Base-by-base conservation (phyloP, 2,113 vertebrate genomes). In the Ageneiosus marmoratus region DNA sequence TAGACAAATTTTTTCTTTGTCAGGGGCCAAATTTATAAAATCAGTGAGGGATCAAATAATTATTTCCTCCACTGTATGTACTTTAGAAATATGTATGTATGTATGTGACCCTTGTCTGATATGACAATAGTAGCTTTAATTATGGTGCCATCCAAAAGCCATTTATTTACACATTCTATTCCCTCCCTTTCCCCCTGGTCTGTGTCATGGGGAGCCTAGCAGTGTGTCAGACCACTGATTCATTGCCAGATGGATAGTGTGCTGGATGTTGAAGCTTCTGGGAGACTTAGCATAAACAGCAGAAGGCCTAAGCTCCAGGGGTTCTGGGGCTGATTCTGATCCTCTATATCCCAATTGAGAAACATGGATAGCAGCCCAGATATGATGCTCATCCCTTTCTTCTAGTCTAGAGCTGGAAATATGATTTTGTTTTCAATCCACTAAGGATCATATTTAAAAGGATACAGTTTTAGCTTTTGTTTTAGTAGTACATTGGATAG, bases 241-340 rank as follows among this genome's bases (percentile, higher is more conserved):
- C 56, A 72, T 29, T 67, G 87, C 88, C 90, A 92, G 90, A 90
- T 90, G 89, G 89, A 89, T 50, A 65, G 77, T 20, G 86, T 83
- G 84, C 51, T 50, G 75, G 60, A 80, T 81, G 80, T 56, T 89
- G 86, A 85, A 90, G 88, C 87, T 85, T 87, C 85, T 82, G 77
- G 85, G 77, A 89, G 80, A 78, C 77, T 16, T 22, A 85, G 84
- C 80, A 90, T 91, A 92, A 93, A 93, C 91, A 93, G 89, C 91
- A 94, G 92, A 92, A 89, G 92, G 90, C 82, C 77, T 75, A 86
- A 90, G 90, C 92, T 89, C 88, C 92, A 91, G 88, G 88, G 88
- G 89, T 84, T 88, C 86, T 88, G 77, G 65, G 85, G 85, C 84
- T 83, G 84, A 89, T 63, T 86, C 78, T 55, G 80, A 88, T 78